Percentiles rank a stretch among this genome's conserved stretches.
These are phyloP conservation scores for Echiichthys vipera DNA, from an alignment of 2,797 vertebrate genomes.

Conservation along the genomic window DNA sequence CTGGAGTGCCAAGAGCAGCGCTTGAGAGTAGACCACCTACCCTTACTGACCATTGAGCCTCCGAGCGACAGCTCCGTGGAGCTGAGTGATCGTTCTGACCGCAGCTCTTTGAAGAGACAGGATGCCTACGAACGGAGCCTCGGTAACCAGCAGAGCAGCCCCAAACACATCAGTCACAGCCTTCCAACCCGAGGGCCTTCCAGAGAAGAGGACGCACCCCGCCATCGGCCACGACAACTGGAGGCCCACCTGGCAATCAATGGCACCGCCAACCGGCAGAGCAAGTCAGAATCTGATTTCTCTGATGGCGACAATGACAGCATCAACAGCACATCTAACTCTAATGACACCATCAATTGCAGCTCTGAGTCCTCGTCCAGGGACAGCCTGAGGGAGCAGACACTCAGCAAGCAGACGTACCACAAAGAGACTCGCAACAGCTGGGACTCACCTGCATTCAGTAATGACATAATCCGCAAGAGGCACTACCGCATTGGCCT, in stretches of 20 bases:
- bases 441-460: slow-evolving; percentile 98
- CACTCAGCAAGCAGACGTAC: slow-evolving; percentile 97
- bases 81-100: slow-evolving; percentile 94
- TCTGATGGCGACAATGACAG: slow-evolving; percentile 98
- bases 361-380: slow-evolving; percentile 97
- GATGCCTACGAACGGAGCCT: slow-evolving; percentile 85
- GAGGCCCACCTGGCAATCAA: slow-evolving; percentile 95
- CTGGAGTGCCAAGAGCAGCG: slow-evolving; percentile 93
- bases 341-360: slow-evolving; percentile 98
- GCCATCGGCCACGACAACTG: slow-evolving; percentile 82
- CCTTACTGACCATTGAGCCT: slow-evolving; percentile 93
- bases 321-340: slow-evolving; percentile 98
- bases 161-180: slow-evolving; percentile 89
- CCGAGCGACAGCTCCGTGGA: slow-evolving; percentile 97
- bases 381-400: slow-evolving; percentile 96
- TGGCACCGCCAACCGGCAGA: slow-evolving; percentile 92
- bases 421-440: slow-evolving; percentile 98
- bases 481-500: slow-evolving; percentile 97
- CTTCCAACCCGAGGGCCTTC: slow-evolving; percentile 87
- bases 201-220: slow-evolving; percentile 87
- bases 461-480: slow-evolving; percentile 96
- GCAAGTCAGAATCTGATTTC: slow-evolving; percentile 97
- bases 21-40: slow-evolving; percentile 91
- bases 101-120: slow-evolving; percentile 91
- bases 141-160: slow-evolving; percentile 90